Percentiles rank a stretch among this genome's conserved stretches.
Evolutionary conservation across 2,113 vertebrate genomes (phyloP).

Genomic region (Pantherophis guttatus): DNA sequence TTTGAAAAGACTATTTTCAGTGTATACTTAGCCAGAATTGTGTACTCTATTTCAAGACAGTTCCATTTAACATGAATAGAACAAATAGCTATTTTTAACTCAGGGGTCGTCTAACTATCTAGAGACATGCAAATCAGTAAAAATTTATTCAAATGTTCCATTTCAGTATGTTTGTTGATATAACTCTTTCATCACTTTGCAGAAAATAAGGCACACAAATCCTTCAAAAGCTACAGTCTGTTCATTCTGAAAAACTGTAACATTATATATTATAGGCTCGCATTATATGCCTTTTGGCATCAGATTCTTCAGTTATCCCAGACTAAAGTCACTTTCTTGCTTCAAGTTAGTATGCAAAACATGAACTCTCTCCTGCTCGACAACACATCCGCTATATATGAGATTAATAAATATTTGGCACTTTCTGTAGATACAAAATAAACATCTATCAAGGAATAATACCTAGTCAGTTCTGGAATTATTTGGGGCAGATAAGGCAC

Average conservation of each 20-base stretch:
- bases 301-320: conserved; percentile 20
- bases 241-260: conserved; percentile 41
- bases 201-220: conserved; percentile 50
- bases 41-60: conserved; percentile 36
- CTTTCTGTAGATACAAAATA: fast-evolving
- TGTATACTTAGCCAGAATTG: conserved; percentile 40
- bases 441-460: neutral
- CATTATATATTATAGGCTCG: conserved; percentile 26
- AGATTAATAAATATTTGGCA: conserved; percentile 10
- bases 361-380: conserved; percentile 34
- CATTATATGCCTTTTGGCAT: neutral
- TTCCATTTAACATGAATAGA: conserved; percentile 39
- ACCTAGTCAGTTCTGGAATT: neutral
- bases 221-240: conserved; percentile 25
- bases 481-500: neutral
- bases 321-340: conserved; percentile 32
- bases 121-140: conserved; percentile 40
- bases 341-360: conserved; percentile 40
- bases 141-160: conserved; percentile 53
- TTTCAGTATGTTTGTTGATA: conserved; percentile 64
- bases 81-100: neutral
- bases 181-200: conserved; percentile 60
- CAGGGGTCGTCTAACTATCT: conserved; percentile 25
- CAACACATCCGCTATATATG: conserved; percentile 7
- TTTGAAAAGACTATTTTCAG: neutral